These are phyloP conservation scores for Notarius quadriscutis DNA, from an alignment of 2,113 vertebrate species.

Conservation along the genomic window DNA sequence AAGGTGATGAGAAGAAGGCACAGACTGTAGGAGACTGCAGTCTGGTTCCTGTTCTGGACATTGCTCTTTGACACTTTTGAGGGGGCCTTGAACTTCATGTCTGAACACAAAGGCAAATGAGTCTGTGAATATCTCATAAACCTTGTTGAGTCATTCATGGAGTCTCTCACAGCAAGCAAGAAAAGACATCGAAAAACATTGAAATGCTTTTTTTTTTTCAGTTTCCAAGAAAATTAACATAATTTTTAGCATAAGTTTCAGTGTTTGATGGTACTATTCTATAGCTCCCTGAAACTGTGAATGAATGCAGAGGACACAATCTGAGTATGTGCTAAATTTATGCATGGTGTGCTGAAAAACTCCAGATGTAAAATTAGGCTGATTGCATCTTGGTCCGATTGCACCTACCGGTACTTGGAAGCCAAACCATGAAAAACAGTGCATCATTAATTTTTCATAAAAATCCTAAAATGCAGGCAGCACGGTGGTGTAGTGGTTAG, in stretches of 20 bases:
- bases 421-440: neutral
- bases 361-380: constrained; percentile 30
- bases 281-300: constrained; percentile 6
- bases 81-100: neutral
- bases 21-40: too few relatives aligned
- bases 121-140: neutral
- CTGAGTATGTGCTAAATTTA: constrained; percentile 5
- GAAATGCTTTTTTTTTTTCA: too few relatives aligned
- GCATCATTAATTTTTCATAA: too few relatives aligned
- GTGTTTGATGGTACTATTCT: neutral
- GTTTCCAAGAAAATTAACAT: neutral
- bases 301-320: constrained; percentile 7
- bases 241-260: constrained; percentile 20
- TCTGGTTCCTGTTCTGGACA: too few relatives aligned
- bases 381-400: neutral
- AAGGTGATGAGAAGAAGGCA: neutral
- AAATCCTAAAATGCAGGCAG: too few relatives aligned
- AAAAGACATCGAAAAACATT: neutral
- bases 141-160: neutral
- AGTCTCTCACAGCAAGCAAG: neutral
- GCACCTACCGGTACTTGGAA: constrained; percentile 26
- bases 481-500: too few relatives aligned
- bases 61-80: neutral
- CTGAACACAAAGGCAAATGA: neutral
- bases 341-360: constrained; percentile 17